phyloP scores from a whole-genome alignment of 2,888 invertebrate species.

The Minunthozetes semirufus region DNA sequence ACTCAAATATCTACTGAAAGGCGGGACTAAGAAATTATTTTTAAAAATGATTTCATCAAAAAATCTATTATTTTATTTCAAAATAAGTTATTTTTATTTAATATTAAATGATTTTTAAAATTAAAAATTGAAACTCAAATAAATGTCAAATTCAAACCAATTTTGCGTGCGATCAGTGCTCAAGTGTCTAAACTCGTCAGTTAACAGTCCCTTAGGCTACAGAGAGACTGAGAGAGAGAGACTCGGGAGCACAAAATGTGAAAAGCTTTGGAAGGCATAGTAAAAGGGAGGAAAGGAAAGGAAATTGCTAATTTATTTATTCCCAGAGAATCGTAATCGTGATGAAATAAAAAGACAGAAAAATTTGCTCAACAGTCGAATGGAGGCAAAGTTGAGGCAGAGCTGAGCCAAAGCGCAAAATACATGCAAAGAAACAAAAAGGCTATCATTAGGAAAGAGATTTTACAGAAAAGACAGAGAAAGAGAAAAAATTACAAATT shows the following conservation, averaged over 20 bases:
- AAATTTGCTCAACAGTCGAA: conserved; percentile 1
- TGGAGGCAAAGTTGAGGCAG: not conserved
- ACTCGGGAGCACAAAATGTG: not conserved
- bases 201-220: not conserved
- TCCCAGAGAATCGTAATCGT: conserved; percentile 22
- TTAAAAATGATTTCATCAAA: not conserved
- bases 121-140: not conserved
- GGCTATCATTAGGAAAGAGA: conserved; percentile 24
- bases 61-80: not conserved
- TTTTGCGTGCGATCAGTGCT: not conserved
- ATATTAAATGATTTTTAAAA: not conserved
- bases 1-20: not conserved
- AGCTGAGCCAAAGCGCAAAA: not conserved
- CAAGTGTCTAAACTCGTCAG: not conserved
- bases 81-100: too few species aligned
- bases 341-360: conserved; percentile 30
- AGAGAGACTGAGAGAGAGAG: conserved; percentile 20
- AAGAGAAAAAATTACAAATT: conserved; percentile 27
- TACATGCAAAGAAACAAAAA: conserved; percentile 21
- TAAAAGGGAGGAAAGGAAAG: conserved; percentile 3
- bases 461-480: not conserved
- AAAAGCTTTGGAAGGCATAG: not conserved
- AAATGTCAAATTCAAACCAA: conserved; percentile 2
- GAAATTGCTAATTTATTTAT: conserved; percentile 33
- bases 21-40: not conserved